Evolutionary conservation across 2,888 invertebrate species (phyloP), one percentile per base, ranked within the genome.

Genomic region (Monochamus alternatus): DNA sequence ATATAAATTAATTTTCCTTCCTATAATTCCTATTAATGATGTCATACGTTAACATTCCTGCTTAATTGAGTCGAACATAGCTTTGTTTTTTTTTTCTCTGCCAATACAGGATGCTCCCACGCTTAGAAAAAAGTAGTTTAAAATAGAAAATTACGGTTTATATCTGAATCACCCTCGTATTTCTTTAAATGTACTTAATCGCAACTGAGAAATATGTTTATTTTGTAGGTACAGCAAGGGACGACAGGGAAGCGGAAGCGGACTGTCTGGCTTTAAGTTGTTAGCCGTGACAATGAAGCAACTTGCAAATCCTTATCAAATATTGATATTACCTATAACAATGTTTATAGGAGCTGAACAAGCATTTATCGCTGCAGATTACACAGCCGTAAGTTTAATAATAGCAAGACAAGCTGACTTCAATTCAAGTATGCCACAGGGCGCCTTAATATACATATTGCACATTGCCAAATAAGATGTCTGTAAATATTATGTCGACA

Each of bases 341-440:
- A 94, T 97, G 83, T 98, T 97, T 89, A 97, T 97, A 80, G 98
- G 98, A 0, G 93, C 97, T 38, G 97, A 98, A 86, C 97, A 98
- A 88, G 97, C 97, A 0, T 98, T 97, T 87, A 92, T 97, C 85
- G 95, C 95, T 0, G 97, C 97, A 47, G 95, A 95, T 86, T 95
- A 93, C 81, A 95, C 94, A 5, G 93, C 94, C 81, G 95, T 95
- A 88, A 90, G 91, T 89, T 30, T 47, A 43, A 60, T 60, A 70
- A 55, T n/a, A 55, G n/a, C 55, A 55, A n/a, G 55, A 12, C 66
- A 31, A 12, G 51, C n/a, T 51, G 8, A 12, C 51, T 51, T 7
- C 63, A 5, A 63, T 51, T 51, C 8, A 8, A 51, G 51, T 51
- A 51, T 51, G 9, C 51, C 38, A 5, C 38, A 38, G 38, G 38